Base-by-base conservation (phyloP, 2,113 vertebrate species). In the Podarcis raffonei region DNA sequence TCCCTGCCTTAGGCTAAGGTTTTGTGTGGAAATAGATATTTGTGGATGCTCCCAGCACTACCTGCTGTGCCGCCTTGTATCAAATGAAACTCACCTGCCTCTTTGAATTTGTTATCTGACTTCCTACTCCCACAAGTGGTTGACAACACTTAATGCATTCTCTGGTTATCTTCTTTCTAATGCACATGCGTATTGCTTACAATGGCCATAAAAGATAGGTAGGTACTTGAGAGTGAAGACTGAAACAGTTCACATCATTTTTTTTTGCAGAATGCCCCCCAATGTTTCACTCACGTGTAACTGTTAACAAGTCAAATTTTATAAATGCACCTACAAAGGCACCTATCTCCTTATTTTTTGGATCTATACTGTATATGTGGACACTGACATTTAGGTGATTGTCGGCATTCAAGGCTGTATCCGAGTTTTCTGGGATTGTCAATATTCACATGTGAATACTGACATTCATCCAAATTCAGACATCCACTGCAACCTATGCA, bases 81-180 rank as follows among this genome's bases (percentile, higher is more conserved):
- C 84, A 53, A 91, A 94, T 89, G 92, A 89, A 82, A 91, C 83
- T 25, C 0, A 0, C 88, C 84, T 92, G 86, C 91, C 91, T 93
- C 87, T 90, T 79, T 57, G 87, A 95, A 94, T 95, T 86, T 90
- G 85, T 92, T 91, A 80, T 42, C 76, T 92, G 85, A 75, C 89
- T 89, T 74, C 91, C 84, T 92, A 72, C 76, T 69, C 92, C 85
- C n/a, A 78, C 84, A 86, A 89, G 87, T 74, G 88, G 79, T 69
- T 89, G 92, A 92, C 84, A 95, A 72, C 30, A 35, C 2, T 22
- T 91, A 86, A 92, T 90, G 72, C 16, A 74, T 87, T 91, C 77
- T 81, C 84, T 88, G 89, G 85, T 81, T 65, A 88, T 5, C 11
- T 83, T n/a, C 80, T 90, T 88, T 85, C 92, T 86, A 92, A 72